Base-by-base conservation (phyloP, 2,113 vertebrate genomes). In the Phyllostomus hastatus region DNA sequence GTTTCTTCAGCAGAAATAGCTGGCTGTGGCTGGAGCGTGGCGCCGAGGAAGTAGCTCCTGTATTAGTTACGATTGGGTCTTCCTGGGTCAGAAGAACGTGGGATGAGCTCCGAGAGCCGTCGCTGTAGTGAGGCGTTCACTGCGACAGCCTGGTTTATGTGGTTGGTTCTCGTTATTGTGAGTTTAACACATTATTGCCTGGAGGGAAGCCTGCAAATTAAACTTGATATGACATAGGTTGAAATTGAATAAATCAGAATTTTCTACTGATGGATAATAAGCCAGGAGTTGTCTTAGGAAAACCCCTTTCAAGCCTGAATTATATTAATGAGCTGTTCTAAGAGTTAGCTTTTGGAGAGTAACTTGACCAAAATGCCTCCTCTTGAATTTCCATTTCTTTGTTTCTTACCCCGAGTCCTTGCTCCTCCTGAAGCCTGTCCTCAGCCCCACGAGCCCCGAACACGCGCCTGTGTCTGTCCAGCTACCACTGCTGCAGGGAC, bases 111-210 rank as follows among this genome's bases (percentile, higher is more conserved):
- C 84, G 64, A 96, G 79, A 90, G 12, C 92, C 72, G 91, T 97
- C 82, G 41, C 50, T 91, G 73, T 91, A 81, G 48, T 88, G 72
- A 69, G 84, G 69, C 79, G 95, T 97, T 95, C 85, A 91, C 83
- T 95, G 72, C 69, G 91, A 92, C 88, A 82, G 88, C 82, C 69
- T 94, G 85, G 91, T 85, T 95, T 97, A 94, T 94, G 79, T 76
- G 92, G 94, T 94, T 94, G 96, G 88, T 73, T 97, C 81, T 81
- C 82, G 88, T 97, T 96, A 92, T 96, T 97, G 31, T 73, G 88
- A 95, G 88, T 97, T 97, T 95, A 97, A 96, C 97, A 96, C 97
- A 97, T 98, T 97, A 97, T 78, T 97, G 94, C 97, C 93, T 81
- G 85, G 92, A 97, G 96, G 96, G 92, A 91, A 95, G 94, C 92